phyloP scores from a whole-genome alignment of 1,140 invertebrate species.

The Lepidotrigona ventralis region DNA sequence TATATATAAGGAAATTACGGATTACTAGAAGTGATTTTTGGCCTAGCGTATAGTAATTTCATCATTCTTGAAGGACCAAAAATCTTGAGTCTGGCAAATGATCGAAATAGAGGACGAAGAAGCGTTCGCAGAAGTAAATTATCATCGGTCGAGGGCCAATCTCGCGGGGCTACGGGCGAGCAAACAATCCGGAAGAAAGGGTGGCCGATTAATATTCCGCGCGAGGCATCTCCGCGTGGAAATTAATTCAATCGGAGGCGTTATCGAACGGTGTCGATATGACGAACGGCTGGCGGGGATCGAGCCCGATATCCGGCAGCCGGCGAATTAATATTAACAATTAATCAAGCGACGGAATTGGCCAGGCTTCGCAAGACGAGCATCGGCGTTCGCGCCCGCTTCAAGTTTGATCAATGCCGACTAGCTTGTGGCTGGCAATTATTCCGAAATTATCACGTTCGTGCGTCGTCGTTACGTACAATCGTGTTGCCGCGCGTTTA shows the following conservation, averaged over 20 bases:
- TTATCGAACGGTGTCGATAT: constrained; percentile 16
- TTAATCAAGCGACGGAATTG: constrained; percentile 43
- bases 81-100: too few relatives aligned
- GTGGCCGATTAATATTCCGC: not conserved
- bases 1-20: too few relatives aligned
- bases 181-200: not conserved
- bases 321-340: constrained; percentile 53
- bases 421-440: constrained; percentile 42
- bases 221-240: not conserved
- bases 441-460: constrained; percentile 57
- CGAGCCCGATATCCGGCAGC: constrained; percentile 15
- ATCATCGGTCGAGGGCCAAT: too few relatives aligned
- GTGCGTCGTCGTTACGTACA: constrained; percentile 39
- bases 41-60: too few relatives aligned
- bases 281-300: constrained; percentile 12
- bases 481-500: constrained; percentile 51
- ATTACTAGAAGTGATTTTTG: too few relatives aligned
- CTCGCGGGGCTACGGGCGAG: not conserved
- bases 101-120: too few relatives aligned
- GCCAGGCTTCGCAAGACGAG: constrained; percentile 19
- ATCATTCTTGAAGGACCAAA: too few relatives aligned
- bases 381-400: not conserved
- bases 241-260: constrained; percentile 31
- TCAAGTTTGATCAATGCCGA: constrained; percentile 51
- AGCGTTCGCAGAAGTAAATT: too few relatives aligned